Percentiles rank a stretch among this genome's conserved stretches.
Conservation (phyloP, 2,888 invertebrate genomes). For the Gymnocheta viridis region DNA sequence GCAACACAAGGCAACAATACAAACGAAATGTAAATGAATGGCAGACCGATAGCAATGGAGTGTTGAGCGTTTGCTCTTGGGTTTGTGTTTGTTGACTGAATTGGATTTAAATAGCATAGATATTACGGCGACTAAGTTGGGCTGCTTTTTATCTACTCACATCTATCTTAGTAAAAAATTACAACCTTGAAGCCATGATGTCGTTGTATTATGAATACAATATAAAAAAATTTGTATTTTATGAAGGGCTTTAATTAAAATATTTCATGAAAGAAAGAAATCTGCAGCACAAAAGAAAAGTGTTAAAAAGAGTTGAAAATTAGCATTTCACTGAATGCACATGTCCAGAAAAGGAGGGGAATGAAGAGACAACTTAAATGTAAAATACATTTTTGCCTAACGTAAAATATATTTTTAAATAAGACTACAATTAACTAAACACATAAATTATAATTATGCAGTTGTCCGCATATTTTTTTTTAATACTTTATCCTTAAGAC, state of each 20-base stretch:
- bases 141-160: background rate
- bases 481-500: background rate
- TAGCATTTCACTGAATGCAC: background rate
- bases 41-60: conserved; percentile 19
- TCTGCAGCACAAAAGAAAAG: background rate
- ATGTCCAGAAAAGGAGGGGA: background rate
- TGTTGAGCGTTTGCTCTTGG: conserved; percentile 21
- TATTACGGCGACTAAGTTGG: background rate
- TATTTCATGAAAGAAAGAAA: background rate
- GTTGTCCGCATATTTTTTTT: background rate
- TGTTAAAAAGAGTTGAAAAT: background rate
- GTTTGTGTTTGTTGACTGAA: background rate
- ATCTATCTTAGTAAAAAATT: conserved; percentile 25
- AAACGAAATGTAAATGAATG: conserved; percentile 32
- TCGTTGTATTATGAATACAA: conserved; percentile 26
- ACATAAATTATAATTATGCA: background rate
- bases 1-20: conserved; percentile 1
- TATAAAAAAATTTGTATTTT: conserved; percentile 31
- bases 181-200: conserved; percentile 14
- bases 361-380: background rate
- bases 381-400: too few species aligned
- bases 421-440: background rate
- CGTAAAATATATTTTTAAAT: background rate
- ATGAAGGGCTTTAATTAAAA: conserved; percentile 11
- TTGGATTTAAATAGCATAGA: too few species aligned